Evolutionary conservation across 2,888 invertebrate genomes (phyloP), one percentile per base, ranked within the genome.

Genomic region (Drosophila lacicola): DNA sequence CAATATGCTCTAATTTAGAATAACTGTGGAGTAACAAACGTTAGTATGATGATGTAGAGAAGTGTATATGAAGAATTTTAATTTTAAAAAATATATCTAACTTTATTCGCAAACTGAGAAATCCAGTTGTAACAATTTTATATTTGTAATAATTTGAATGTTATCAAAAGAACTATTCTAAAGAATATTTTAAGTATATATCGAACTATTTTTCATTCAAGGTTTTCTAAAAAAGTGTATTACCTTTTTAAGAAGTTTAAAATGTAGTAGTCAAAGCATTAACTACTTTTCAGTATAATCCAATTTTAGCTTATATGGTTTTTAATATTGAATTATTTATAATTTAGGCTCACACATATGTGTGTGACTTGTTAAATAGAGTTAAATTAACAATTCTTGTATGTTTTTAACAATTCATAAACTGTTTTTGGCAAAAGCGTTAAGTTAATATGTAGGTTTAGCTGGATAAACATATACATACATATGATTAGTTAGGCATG

Each of bases 401-500:
- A 50, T 25, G 21, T 49, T 58, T 50, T 53, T 53, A 29, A 53
- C 33, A 54, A 41, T 63, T 65, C n/a, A 21, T 14, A 14, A 51
- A 56, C 39, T 62, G 25, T 39, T 54, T 57, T 54, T 55, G 54
- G 46, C 25, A 55, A 55, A 25, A 57, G 53, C 36, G 10, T 34
- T 25, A 10, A 44, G 6, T 9, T 11, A 21, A 19, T 42, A 37
- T 58, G 36, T 34, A 19, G 29, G 29, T 57, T 51, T 55, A 46
- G 50, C 36, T 41, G 51, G n/a, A 42, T 68, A 36, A 46, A 56
- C 55, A 67, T 41, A 37, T 50, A 62, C 29, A 56, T 36, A 60
- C 14, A 46, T 39, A 51, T 8, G 41, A 21, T 60, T 46, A 34
- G 47, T 70, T 61, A 53, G 45, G 8, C 4, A 36, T 42, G 42